Evolutionary conservation across 2,888 invertebrate species (phyloP).

Genomic region (Ochropacha duplaris): DNA sequence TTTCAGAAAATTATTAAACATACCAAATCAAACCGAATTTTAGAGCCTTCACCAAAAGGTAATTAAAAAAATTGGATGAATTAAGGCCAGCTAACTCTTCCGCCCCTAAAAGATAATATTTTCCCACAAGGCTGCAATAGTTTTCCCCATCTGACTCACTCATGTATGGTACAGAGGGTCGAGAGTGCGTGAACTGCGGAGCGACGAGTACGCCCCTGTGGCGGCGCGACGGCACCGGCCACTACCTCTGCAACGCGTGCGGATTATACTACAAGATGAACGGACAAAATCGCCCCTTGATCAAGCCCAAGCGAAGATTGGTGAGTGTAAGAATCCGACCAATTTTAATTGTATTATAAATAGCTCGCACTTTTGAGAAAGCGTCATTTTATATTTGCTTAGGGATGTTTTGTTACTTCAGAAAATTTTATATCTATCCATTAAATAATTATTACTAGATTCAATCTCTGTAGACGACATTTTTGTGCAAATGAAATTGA

Average conservation of each 20-base stretch:
- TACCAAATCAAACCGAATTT: not conserved
- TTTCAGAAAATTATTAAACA: no score
- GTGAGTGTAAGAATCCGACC: slow-evolving; percentile 91
- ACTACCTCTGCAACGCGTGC: slow-evolving; percentile 99
- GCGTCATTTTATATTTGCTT: not conserved
- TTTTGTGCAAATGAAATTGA: slow-evolving; percentile 1
- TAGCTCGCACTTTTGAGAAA: slow-evolving; percentile 1
- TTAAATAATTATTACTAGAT: not conserved
- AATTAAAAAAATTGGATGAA: no score
- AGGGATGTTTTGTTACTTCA: slow-evolving; percentile 2
- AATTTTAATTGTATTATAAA: slow-evolving; percentile 56
- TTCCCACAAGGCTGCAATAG: not conserved
- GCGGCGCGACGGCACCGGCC: slow-evolving; percentile 98
- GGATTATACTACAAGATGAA: slow-evolving; percentile 99
- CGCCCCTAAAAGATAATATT: not conserved
- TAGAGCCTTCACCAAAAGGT: no score
- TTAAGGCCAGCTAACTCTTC: not conserved
- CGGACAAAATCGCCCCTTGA: slow-evolving; percentile 98
- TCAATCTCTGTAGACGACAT: not conserved
- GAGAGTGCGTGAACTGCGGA: slow-evolving; percentile 99
- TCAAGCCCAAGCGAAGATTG: slow-evolving; percentile 99
- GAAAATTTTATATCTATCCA: not conserved
- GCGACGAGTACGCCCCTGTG: slow-evolving; percentile 98
- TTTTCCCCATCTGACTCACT: slow-evolving; percentile 9
- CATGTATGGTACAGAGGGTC: slow-evolving; percentile 88